phyloP scores from a whole-genome alignment of 2,888 invertebrate genomes.

The Rhingia campestris region DNA sequence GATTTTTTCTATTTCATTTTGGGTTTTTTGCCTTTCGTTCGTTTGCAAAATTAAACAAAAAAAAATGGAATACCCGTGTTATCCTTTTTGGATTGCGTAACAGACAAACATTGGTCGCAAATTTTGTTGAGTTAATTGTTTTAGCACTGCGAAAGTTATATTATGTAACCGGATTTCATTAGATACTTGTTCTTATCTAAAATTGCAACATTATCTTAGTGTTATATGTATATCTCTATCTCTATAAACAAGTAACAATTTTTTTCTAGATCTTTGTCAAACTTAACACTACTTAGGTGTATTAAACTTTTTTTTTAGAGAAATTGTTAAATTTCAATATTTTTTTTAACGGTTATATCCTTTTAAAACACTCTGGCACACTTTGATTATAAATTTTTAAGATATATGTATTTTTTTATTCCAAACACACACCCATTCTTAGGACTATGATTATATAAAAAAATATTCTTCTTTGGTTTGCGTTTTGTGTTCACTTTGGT shows the following conservation, averaged over 20 bases:
- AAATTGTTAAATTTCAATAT: slow-evolving; percentile 34
- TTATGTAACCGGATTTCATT: slow-evolving; percentile 58
- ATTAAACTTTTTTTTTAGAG: slow-evolving; percentile 11
- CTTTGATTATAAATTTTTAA: background rate
- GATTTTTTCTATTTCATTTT: slow-evolving; percentile 44
- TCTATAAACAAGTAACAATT: slow-evolving; percentile 62
- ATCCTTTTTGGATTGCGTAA: slow-evolving; percentile 64
- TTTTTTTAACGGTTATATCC: slow-evolving; percentile 9
- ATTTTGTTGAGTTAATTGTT: slow-evolving; percentile 6
- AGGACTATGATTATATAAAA: slow-evolving; percentile 71
- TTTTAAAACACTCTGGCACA: slow-evolving; percentile 25
- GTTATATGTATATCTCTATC: slow-evolving; percentile 33
- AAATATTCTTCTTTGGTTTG: slow-evolving; percentile 44
- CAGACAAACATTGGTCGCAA: slow-evolving; percentile 32
- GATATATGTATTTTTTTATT: slow-evolving; percentile 10
- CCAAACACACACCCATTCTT: slow-evolving; percentile 68
- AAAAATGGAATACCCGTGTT: slow-evolving; percentile 5
- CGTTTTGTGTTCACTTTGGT: slow-evolving; percentile 21
- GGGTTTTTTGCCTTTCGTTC: slow-evolving; percentile 12
- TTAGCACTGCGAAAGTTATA: slow-evolving; percentile 34
- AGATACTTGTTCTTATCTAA: background rate
- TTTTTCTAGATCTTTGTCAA: slow-evolving; percentile 5
- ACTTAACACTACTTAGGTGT: slow-evolving; percentile 16
- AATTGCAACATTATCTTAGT: slow-evolving; percentile 42
- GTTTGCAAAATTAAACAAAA: slow-evolving; percentile 14